phyloP scores from a whole-genome alignment of 1,140 invertebrate genomes.

The Leptoteleia sp. region DNA sequence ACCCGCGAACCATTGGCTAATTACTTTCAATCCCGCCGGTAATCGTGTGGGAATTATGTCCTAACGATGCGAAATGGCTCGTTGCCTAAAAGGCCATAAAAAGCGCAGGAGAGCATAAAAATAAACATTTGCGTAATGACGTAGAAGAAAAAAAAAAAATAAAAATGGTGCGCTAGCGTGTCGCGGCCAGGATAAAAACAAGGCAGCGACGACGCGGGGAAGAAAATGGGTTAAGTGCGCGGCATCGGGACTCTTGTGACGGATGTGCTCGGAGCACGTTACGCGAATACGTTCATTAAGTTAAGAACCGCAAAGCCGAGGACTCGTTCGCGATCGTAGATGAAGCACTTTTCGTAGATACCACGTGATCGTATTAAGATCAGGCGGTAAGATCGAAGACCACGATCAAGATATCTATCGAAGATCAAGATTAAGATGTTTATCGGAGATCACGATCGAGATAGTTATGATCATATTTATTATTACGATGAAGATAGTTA shows the following conservation, averaged over 20 bases:
- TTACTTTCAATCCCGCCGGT: not conserved
- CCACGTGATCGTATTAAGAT: no score
- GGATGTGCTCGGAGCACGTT: conserved; percentile 25
- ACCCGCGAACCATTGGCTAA: not conserved
- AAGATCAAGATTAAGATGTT: not conserved
- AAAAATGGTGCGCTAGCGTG: not conserved
- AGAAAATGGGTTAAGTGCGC: conserved; percentile 22
- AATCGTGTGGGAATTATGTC: not conserved
- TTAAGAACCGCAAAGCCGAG: not conserved
- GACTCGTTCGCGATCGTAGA: not conserved
- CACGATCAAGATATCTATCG: not conserved
- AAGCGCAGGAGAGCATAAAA: conserved; percentile 5
- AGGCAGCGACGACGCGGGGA: not conserved
- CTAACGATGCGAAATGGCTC: conserved; percentile 9
- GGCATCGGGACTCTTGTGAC: conserved; percentile 2
- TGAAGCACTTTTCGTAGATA: no score
- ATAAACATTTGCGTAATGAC: conserved; percentile 21
- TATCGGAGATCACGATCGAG: no score
- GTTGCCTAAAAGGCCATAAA: not conserved
- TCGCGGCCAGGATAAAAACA: not conserved
- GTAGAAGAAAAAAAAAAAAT: conserved; percentile 4
- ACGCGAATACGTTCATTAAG: conserved; percentile 27
- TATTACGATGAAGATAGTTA: no score
- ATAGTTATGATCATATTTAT: no score
- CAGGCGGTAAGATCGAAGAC: not conserved